A percentile compares a stretch with the other conserved stretches of the same genome.
These are phyloP conservation scores for Silurus lanzhouensis DNA, from an alignment of 2,797 vertebrate genomes.

Conservation along the genomic window DNA sequence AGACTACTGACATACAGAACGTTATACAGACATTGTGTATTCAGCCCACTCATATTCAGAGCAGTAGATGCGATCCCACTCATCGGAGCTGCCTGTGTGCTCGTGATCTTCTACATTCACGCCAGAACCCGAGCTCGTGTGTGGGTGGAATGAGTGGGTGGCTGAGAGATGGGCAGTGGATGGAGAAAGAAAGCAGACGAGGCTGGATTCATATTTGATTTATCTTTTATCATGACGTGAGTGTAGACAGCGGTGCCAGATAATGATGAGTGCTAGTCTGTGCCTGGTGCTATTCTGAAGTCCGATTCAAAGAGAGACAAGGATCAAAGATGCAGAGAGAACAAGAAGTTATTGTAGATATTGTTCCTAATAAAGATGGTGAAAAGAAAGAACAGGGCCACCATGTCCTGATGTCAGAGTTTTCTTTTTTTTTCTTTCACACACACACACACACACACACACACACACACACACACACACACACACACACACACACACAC, in stretches of 20 bases:
- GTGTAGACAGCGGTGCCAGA: slow-evolving; percentile 29
- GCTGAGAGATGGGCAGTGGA: slow-evolving; percentile 37
- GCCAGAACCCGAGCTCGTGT: slow-evolving; percentile 36
- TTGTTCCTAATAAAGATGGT: background rate
- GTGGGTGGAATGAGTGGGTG: slow-evolving; percentile 45
- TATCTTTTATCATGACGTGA: background rate
- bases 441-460: background rate
- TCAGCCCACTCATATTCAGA: slow-evolving; percentile 42
- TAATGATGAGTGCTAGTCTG: background rate
- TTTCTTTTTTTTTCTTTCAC: background rate
- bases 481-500: background rate
- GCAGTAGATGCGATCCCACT: slow-evolving; percentile 45
- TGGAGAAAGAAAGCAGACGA: background rate
- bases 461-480: background rate
- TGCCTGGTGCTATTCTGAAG: slow-evolving; percentile 10
- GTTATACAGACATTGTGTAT: slow-evolving; percentile 31
- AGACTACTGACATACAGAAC: slow-evolving; percentile 28
- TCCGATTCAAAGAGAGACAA: slow-evolving; percentile 9
- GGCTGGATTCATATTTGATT: slow-evolving; percentile 7
- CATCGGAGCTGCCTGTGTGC: slow-evolving; percentile 21
- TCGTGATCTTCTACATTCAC: slow-evolving; percentile 43
- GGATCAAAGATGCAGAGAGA: background rate
- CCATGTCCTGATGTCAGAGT: background rate
- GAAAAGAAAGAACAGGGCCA: background rate
- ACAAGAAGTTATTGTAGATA: background rate